These are phyloP conservation scores for Ginglymostoma cirratum DNA, from an alignment of 2,113 vertebrate species.

Conservation along the genomic window DNA sequence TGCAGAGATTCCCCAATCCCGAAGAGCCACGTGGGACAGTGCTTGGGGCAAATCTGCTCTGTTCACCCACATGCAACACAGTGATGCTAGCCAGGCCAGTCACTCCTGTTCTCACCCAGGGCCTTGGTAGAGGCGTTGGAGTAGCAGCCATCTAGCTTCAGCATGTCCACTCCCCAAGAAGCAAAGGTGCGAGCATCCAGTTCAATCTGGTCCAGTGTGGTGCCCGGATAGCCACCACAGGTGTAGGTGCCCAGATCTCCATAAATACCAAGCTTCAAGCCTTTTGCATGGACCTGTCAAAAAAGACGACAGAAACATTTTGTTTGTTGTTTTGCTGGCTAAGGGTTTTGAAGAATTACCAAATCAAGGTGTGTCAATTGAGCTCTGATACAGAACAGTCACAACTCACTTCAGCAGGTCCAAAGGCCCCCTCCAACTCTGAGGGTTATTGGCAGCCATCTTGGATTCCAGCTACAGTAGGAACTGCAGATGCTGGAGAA, in stretches of 20 bases:
- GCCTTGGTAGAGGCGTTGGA: slow-evolving; percentile 61
- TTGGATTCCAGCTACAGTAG: too few relatives aligned
- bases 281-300: slow-evolving; percentile 66
- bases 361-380: neutral
- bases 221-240: slow-evolving; percentile 79
- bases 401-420: neutral
- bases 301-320: neutral
- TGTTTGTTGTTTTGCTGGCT: neutral
- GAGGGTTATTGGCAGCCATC: neutral
- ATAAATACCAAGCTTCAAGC: slow-evolving; percentile 87
- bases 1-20: neutral
- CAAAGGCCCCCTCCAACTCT: neutral
- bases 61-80: neutral
- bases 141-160: slow-evolving; percentile 87
- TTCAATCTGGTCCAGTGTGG: slow-evolving; percentile 63
- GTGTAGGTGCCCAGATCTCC: slow-evolving; percentile 76
- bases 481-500: too few relatives aligned
- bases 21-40: neutral
- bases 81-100: too few relatives aligned
- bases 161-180: slow-evolving; percentile 85
- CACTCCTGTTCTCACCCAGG: slow-evolving; percentile 53
- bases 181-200: slow-evolving; percentile 79
- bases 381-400: too few relatives aligned
- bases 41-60: neutral
- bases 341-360: neutral